Evolutionary conservation across 1,140 invertebrate genomes (phyloP), one percentile per base, ranked within the genome.

Genomic region (Pseudoatta argentina): DNA sequence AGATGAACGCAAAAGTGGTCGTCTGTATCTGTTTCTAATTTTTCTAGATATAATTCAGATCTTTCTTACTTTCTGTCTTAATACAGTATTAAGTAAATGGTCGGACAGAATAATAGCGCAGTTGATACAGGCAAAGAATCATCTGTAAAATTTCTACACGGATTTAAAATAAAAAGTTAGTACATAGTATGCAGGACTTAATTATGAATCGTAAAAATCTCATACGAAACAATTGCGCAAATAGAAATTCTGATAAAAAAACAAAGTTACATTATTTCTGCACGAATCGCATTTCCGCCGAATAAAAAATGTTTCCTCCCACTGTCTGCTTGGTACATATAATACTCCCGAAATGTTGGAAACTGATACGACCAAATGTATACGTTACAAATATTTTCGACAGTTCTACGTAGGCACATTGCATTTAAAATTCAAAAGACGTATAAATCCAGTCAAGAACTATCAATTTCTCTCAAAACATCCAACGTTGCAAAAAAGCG

Each of bases 171-270:
- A 69, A 57, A 55, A 57, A 2, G 2, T 39, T 44, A 39, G 18
- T 12, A 6, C 12, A 48, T 6, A 21, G 39, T 55, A 6, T 27
- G 14, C n/a, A n/a, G 30, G 16, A 69, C 16, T 79, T 79, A 69
- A 57, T 79, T 79, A 24, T 39, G 30, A 5, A 27, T 27, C 57
- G 57, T 48, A 44, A 27, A 24, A 59, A 39, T 66, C 7, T 79
- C 27, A 39, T 53, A 18, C 10, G 16, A 24, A 57, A 71, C 34
- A 27, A 71, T 71, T 57, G 24, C 51, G 64, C 16, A 71, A 59
- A 81, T 71, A 57, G 21, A 71, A 71, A 71, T 57, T 24, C 18
- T 71, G 30, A 69, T 71, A 14, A 71, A 57, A 44, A 57, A 57
- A 27, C 10, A 24, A 59, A 4, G 24, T n/a, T 8, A 69, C 21